These are phyloP conservation scores for Lepus oiostolus DNA, from an alignment of 2,797 vertebrate species.

Conservation along the genomic window DNA sequence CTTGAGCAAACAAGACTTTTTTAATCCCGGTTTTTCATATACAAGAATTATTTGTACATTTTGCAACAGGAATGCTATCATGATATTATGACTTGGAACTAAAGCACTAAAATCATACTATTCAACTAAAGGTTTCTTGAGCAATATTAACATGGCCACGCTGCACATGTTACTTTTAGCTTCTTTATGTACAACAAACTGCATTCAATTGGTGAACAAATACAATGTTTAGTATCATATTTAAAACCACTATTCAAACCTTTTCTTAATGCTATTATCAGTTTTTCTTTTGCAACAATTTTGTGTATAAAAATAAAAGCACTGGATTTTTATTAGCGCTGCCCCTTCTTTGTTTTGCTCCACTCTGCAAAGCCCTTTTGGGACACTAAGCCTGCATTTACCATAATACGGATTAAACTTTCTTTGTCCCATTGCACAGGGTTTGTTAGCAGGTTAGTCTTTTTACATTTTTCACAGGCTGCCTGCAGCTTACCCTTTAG, in stretches of 20 bases:
- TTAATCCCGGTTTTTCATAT: conserved; percentile 62
- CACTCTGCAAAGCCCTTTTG: conserved; percentile 92
- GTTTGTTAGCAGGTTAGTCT: conserved; percentile 99
- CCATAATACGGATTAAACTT: conserved; percentile 98
- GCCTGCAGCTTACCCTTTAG: conserved; percentile 95
- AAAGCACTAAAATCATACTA: conserved; percentile 71
- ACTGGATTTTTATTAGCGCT: conserved; percentile 91
- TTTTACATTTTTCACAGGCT: conserved; percentile 95
- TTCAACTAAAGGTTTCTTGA: conserved; percentile 70
- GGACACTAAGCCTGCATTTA: conserved; percentile 97
- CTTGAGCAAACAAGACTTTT: conserved; percentile 22
- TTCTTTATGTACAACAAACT: conserved; percentile 92
- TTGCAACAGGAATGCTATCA: conserved; percentile 12
- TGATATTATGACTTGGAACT: conserved; percentile 64
- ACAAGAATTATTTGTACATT: conserved; percentile 27
- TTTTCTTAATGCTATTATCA: conserved; percentile 92
- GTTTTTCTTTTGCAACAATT: conserved; percentile 93
- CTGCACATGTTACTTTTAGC: conserved; percentile 88
- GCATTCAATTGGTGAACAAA: conserved; percentile 91
- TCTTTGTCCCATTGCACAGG: conserved; percentile 92
- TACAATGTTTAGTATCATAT: conserved; percentile 93
- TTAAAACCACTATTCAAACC: conserved; percentile 91
- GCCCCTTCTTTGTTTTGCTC: conserved; percentile 91
- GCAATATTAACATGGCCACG: conserved; percentile 80
- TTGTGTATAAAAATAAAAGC: conserved; percentile 93